Conservation (phyloP, 2,888 invertebrate genomes). For the Polyploca ridens region DNA sequence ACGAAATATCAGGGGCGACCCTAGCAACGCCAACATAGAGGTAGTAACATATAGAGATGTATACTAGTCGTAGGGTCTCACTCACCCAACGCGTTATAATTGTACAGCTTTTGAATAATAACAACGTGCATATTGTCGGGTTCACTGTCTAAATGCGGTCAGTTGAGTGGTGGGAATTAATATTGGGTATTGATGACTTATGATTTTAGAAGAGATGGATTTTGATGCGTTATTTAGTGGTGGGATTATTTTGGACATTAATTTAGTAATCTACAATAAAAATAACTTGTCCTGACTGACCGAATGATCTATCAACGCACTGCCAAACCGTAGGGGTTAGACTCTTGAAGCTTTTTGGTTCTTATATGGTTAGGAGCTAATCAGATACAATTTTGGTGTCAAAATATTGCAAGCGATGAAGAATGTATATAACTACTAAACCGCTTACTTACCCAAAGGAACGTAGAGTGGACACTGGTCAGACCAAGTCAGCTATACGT, state of each 20-base stretch:
- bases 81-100: background rate
- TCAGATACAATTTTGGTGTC: too few relatives aligned
- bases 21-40: background rate
- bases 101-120: slow-evolving; percentile 3
- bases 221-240: too few relatives aligned
- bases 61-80: background rate
- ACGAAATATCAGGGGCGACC: background rate
- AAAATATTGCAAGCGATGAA: too few relatives aligned
- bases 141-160: background rate
- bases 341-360: too few relatives aligned
- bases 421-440: too few relatives aligned
- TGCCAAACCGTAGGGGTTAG: too few relatives aligned
- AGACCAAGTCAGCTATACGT: slow-evolving; percentile 19
- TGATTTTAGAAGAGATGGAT: background rate
- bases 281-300: too few relatives aligned
- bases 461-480: background rate
- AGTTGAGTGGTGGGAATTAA: background rate
- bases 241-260: too few relatives aligned
- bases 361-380: too few relatives aligned
- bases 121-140: background rate
- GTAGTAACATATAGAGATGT: background rate
- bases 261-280: too few relatives aligned
- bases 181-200: background rate
- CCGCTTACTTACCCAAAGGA: background rate
- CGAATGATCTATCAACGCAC: too few relatives aligned